These are phyloP conservation scores for Euura lappo DNA, from an alignment of 1,140 invertebrate genomes.

Conservation along the genomic window DNA sequence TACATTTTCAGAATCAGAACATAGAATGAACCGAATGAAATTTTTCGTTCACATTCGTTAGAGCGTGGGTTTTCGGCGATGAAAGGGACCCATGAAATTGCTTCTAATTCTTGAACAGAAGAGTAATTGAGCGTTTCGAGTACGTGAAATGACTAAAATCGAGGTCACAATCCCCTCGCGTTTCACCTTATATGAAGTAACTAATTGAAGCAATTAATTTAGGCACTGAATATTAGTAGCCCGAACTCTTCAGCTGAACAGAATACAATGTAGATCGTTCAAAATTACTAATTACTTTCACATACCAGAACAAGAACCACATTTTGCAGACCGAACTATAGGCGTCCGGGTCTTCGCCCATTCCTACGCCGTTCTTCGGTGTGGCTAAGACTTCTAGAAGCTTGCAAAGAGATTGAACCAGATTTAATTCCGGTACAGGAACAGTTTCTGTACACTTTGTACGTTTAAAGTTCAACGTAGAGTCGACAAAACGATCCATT, in stretches of 20 bases:
- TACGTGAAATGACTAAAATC: too few relatives aligned
- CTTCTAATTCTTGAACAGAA: too few relatives aligned
- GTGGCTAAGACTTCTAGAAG: constrained; percentile 72
- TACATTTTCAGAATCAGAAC: too few relatives aligned
- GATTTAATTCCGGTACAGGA: constrained; percentile 74
- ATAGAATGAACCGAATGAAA: not conserved
- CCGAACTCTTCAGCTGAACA: too few relatives aligned
- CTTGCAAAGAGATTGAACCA: constrained; percentile 76
- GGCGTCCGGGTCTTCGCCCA: constrained; percentile 59
- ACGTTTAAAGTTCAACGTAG: constrained; percentile 74
- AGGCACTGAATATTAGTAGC: too few relatives aligned
- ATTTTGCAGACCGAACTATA: constrained; percentile 73
- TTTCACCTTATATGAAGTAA: too few relatives aligned
- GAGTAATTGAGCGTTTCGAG: too few relatives aligned
- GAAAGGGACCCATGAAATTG: too few relatives aligned
- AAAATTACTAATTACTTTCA: constrained; percentile 18
- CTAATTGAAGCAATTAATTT: too few relatives aligned
- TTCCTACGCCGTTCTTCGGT: constrained; percentile 70
- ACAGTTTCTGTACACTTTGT: constrained; percentile 72
- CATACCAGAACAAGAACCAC: constrained; percentile 80
- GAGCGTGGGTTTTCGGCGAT: too few relatives aligned
- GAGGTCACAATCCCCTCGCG: too few relatives aligned
- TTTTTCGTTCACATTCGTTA: not conserved
- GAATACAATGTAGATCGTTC: too few relatives aligned
- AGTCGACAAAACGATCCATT: constrained; percentile 71